These are phyloP conservation scores for Aegithalos caudatus DNA, from an alignment of 2,113 vertebrate genomes.

Conservation along the genomic window DNA sequence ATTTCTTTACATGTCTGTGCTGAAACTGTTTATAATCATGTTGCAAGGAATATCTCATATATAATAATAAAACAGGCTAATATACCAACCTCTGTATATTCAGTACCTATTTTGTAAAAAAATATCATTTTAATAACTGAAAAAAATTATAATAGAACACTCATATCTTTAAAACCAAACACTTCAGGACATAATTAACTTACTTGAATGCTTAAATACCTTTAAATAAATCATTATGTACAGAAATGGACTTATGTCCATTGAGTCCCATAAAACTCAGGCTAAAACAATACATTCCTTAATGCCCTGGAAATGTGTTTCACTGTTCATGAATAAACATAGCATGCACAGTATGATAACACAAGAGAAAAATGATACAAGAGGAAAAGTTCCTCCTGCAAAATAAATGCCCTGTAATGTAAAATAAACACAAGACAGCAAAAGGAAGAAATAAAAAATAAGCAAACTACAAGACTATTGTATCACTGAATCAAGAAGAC, in stretches of 20 bases:
- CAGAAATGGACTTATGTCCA: not conserved
- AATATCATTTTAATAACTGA: not conserved
- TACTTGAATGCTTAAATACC: not conserved
- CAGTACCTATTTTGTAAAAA: not conserved
- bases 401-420: constrained; percentile 30
- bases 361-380: constrained; percentile 16
- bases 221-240: not conserved
- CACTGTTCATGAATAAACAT: constrained; percentile 57
- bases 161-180: not conserved
- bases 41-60: not conserved
- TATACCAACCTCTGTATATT: not conserved
- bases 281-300: not conserved
- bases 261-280: not conserved
- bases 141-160: not conserved
- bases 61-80: not conserved
- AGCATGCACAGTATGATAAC: constrained; percentile 13
- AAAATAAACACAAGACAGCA: constrained; percentile 50
- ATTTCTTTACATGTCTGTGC: not conserved
- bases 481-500: not conserved
- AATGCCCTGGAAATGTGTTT: not conserved
- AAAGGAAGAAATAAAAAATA: constrained; percentile 51
- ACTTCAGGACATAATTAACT: not conserved
- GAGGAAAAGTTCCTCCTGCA: constrained; percentile 7
- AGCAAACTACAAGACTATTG: constrained; percentile 17
- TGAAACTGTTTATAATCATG: not conserved